Base-by-base conservation (phyloP, 2,797 vertebrate species). In the Pipistrellus pygmaeus region DNA sequence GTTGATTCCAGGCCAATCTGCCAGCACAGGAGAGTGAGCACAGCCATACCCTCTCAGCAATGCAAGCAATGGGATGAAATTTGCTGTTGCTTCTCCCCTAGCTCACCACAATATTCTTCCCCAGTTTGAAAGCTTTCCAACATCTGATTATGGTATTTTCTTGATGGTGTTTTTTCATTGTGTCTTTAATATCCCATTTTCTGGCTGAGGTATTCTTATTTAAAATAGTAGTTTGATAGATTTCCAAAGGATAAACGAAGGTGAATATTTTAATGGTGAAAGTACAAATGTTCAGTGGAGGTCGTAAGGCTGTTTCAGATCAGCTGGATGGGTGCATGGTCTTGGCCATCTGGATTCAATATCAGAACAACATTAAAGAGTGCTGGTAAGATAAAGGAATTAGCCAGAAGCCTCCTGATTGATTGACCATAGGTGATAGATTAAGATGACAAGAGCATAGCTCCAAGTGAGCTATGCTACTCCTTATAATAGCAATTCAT, bases 211-310 rank as follows among this genome's bases (percentile, higher is more conserved):
- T 38, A 76, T 53, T 93, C 77, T 27, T 72, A 76, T 78, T 91
- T 95, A 71, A 53, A n/a, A 48, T 60, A 78, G 75, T 64, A 51
- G 57, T 55, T 85, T 71, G 76, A 32, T 71, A 55, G 6, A 48
- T 93, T 91, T 89, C 48, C 18, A 82, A 85, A 75, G 10, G 51
- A 51, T 51, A 82, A 94, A 85, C 32, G 71, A 76, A 62, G 69
- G n/a, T 91, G 85, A 71, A 88, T 51, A 38, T 75, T 90, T 95
- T 93, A 86, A 69, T 91, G 48, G 35, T 86, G 92, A 55, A 86
- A 64, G 44, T 41, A 53, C 41, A 75, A 8, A 55, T 85, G 30
- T 51, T 85, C 38, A 66, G 0, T 72, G 57, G 46, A 20, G 18
- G 48, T 46, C 38, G 76, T 55, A 83, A 5, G 48, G 55, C 18